Conservation (phyloP, 1,140 invertebrate species). For the Tribolium madens region DNA sequence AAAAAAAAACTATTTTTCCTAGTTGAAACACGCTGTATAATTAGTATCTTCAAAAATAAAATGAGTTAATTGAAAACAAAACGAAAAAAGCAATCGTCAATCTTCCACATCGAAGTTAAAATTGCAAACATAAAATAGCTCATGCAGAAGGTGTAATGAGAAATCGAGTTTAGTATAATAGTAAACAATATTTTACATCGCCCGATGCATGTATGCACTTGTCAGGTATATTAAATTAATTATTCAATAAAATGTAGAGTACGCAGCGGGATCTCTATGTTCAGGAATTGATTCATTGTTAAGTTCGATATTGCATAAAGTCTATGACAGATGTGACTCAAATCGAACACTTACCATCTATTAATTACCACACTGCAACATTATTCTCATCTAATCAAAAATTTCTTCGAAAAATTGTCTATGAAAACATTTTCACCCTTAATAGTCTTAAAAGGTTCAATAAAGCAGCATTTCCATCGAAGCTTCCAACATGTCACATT, state of each 20-base stretch:
- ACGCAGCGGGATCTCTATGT: slow-evolving; percentile 43
- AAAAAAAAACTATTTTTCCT: no score
- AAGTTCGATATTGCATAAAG: slow-evolving; percentile 55
- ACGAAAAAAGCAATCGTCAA: not conserved
- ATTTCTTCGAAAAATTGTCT: no score
- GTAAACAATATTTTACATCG: slow-evolving; percentile 44
- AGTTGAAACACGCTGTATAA: no score
- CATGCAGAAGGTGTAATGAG: slow-evolving; percentile 13
- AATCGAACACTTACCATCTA: slow-evolving; percentile 50
- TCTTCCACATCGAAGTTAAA: not conserved
- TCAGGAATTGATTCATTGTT: slow-evolving; percentile 56
- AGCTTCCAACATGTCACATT: slow-evolving; percentile 22
- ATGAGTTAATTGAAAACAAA: no score
- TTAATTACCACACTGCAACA: slow-evolving; percentile 52
- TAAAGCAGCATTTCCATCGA: slow-evolving; percentile 17
- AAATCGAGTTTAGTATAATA: slow-evolving; percentile 27
- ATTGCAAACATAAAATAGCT: not conserved
- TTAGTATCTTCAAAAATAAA: no score
- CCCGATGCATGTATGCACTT: slow-evolving; percentile 41
- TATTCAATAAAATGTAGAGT: slow-evolving; percentile 57
- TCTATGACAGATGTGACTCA: slow-evolving; percentile 56
- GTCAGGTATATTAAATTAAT: slow-evolving; percentile 54
- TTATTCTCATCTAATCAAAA: slow-evolving; percentile 42
- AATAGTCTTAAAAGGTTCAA: slow-evolving; percentile 40
- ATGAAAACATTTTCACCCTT: slow-evolving; percentile 31